Conservation (phyloP, 2,888 invertebrate species). For the Pristionchus japonicus region DNA sequence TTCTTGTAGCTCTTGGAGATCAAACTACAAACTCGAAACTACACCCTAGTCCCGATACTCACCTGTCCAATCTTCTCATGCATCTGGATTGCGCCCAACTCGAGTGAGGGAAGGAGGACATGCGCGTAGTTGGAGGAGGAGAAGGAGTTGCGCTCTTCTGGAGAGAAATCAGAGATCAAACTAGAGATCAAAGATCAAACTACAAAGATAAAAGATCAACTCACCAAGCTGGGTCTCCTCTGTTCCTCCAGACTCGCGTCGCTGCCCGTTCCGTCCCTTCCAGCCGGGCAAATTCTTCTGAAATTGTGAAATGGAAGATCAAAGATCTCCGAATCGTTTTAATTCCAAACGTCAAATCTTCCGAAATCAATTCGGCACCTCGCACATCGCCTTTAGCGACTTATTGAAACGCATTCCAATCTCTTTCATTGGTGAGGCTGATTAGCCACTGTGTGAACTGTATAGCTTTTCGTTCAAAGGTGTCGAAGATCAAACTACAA, state of each 20-base stretch:
- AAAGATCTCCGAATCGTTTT: no score
- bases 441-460: no score
- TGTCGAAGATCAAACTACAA: no score
- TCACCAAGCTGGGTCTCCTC: slow-evolving; percentile 31
- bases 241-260: slow-evolving; percentile 26
- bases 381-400: no score
- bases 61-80: slow-evolving; percentile 70
- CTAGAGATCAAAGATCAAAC: background rate
- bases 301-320: background rate
- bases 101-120: slow-evolving; percentile 59
- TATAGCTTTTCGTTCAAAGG: no score
- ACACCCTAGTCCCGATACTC: background rate
- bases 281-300: background rate
- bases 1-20: no score
- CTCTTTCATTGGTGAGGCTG: no score
- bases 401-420: no score
- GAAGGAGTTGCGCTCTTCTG: slow-evolving; percentile 29
- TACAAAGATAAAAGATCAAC: background rate
- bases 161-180: slow-evolving; percentile 28
- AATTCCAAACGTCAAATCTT: no score
- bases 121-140: slow-evolving; percentile 56
- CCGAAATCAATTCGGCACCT: no score
- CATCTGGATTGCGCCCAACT: slow-evolving; percentile 62
- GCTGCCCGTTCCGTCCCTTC: background rate
- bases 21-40: background rate